These are phyloP conservation scores for Ptilodon capucinus DNA, from an alignment of 2,888 invertebrate genomes.

Conservation along the genomic window DNA sequence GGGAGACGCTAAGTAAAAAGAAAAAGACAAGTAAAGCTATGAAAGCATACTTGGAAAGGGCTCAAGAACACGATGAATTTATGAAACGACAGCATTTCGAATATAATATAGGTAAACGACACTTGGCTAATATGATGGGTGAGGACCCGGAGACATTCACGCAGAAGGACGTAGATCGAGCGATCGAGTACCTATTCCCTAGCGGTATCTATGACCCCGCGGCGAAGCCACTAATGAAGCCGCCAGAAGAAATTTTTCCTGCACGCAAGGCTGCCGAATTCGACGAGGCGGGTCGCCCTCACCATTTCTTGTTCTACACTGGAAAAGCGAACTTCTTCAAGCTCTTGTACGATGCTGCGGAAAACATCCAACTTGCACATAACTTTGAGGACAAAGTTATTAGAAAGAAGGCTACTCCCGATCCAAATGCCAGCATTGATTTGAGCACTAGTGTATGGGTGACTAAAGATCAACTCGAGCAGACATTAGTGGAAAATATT, in stretches of 20 bases:
- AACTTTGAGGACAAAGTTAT: constrained; percentile 87
- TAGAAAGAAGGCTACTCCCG: constrained; percentile 83
- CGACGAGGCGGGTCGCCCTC: constrained; percentile 94
- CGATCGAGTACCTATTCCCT: constrained; percentile 97
- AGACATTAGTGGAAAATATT: constrained; percentile 85
- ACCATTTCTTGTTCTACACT: constrained; percentile 96
- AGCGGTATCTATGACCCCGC: constrained; percentile 93
- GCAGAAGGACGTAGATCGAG: constrained; percentile 92
- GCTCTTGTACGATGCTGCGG: constrained; percentile 89
- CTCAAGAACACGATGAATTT: constrained; percentile 91
- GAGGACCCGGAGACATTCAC: constrained; percentile 94
- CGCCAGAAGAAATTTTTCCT: constrained; percentile 94
- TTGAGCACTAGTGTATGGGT: constrained; percentile 81
- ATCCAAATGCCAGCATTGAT: constrained; percentile 81
- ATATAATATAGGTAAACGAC: constrained; percentile 95
- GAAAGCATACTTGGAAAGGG: constrained; percentile 93
- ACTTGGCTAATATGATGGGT: constrained; percentile 99
- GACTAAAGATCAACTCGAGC: constrained; percentile 85
- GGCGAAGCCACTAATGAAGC: constrained; percentile 95
- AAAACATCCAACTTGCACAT: constrained; percentile 85
- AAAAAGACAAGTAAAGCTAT: constrained; percentile 93
- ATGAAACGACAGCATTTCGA: constrained; percentile 90
- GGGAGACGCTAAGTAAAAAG: constrained; percentile 74
- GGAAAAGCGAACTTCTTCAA: constrained; percentile 92
- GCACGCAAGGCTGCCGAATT: constrained; percentile 94